phyloP scores from a whole-genome alignment of 2,113 vertebrate species.

The Leucoraja erinaceus region DNA sequence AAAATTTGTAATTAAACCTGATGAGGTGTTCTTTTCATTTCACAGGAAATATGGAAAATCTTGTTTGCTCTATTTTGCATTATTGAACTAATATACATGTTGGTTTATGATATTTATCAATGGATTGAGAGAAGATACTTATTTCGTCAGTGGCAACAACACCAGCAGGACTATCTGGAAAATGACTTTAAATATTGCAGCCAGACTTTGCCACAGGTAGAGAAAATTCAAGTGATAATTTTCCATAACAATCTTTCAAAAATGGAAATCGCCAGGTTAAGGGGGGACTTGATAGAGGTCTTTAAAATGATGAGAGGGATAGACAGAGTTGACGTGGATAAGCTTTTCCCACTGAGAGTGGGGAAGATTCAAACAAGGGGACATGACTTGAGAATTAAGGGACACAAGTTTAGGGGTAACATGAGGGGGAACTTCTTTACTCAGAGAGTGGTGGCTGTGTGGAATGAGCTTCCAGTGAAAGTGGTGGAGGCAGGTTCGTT shows the following conservation, averaged over 20 bases:
- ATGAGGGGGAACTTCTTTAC: too few relatives aligned
- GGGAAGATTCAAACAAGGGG: too few relatives aligned
- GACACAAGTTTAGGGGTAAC: too few relatives aligned
- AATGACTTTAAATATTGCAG: slow-evolving; percentile 8
- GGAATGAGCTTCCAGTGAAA: too few relatives aligned
- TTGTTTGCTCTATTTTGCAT: not conserved
- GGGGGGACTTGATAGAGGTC: too few relatives aligned
- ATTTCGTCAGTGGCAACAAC: not conserved
- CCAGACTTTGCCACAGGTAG: slow-evolving; percentile 14
- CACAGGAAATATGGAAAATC: not conserved
- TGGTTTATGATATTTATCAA: not conserved
- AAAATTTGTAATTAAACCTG: not conserved
- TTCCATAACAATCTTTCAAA: not conserved
- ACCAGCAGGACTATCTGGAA: not conserved
- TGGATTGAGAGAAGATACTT: not conserved
- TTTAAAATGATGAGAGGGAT: too few relatives aligned
- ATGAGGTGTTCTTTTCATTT: not conserved
- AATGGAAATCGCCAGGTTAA: not conserved
- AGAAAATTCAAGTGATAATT: too few relatives aligned
- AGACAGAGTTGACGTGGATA: too few relatives aligned
- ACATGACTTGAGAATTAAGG: too few relatives aligned
- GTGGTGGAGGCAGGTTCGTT: too few relatives aligned
- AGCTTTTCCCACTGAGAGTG: too few relatives aligned
- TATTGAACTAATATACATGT: not conserved
- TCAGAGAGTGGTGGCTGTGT: too few relatives aligned